These are phyloP conservation scores for Datnioides undecimradiatus DNA, from an alignment of 2,113 vertebrate genomes.

Conservation along the genomic window DNA sequence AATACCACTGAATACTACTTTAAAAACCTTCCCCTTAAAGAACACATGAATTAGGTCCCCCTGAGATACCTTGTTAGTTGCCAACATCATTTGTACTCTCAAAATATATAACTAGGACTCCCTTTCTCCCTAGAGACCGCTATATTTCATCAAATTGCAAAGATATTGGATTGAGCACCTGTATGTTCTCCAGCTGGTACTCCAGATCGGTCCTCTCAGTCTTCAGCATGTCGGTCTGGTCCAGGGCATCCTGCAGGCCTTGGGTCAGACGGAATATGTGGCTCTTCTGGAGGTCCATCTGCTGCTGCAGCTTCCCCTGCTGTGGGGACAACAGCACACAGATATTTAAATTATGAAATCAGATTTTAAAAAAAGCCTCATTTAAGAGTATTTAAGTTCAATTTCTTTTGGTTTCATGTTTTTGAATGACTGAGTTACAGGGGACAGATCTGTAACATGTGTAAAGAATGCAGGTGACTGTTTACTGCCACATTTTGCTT, in stretches of 20 bases:
- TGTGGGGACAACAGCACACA: constrained; percentile 68
- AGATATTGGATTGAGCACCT: constrained; percentile 82
- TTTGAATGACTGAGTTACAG: background rate
- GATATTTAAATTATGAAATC: constrained; percentile 1
- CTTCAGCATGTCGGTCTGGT: constrained; percentile 97
- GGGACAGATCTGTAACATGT: background rate
- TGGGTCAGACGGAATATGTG: constrained; percentile 98
- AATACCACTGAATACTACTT: constrained; percentile 30
- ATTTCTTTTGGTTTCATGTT: background rate
- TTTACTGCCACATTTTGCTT: constrained; percentile 6
- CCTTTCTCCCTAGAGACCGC: background rate
- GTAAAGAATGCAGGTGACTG: background rate
- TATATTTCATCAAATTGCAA: constrained; percentile 2
- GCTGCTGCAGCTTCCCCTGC: constrained; percentile 98
- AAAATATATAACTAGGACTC: constrained; percentile 25
- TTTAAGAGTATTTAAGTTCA: background rate
- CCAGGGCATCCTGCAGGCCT: constrained; percentile 96
- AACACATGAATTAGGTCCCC: constrained; percentile 21
- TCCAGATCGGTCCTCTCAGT: constrained; percentile 97
- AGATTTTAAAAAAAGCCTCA: background rate
- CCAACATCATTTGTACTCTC: constrained; percentile 16
- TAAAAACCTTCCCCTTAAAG: constrained; percentile 27
- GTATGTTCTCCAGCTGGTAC: constrained; percentile 98
- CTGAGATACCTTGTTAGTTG: constrained; percentile 25
- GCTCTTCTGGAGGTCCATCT: constrained; percentile 98